A percentile compares a stretch with the other conserved stretches of the same genome.
phyloP scores from a whole-genome alignment of 2,888 invertebrate genomes.

The Orchesella flavescens region DNA sequence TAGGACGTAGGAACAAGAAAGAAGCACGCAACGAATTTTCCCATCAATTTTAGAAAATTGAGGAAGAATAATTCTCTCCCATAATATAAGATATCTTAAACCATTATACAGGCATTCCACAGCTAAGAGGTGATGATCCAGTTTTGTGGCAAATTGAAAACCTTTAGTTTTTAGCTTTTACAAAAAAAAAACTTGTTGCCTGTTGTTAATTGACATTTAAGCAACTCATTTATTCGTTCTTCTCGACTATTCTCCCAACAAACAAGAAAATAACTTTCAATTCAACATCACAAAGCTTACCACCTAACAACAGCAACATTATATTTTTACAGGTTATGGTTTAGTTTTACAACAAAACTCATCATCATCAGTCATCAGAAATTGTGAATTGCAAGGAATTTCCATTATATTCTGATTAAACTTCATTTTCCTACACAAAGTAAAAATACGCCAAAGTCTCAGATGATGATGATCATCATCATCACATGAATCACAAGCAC shows the following conservation, averaged over 20 bases:
- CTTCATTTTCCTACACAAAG: not conserved
- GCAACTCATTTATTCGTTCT: too few species aligned
- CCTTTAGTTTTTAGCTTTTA: too few species aligned
- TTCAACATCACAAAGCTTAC: too few species aligned
- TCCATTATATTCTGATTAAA: constrained; percentile 31
- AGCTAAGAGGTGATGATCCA: constrained; percentile 12
- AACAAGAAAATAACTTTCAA: too few species aligned
- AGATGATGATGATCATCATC: constrained; percentile 15
- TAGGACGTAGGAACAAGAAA: not conserved
- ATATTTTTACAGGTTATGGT: too few species aligned
- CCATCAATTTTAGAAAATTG: not conserved
- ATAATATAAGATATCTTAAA: too few species aligned
- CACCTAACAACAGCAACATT: too few species aligned
- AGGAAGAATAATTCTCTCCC: not conserved
- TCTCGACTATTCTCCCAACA: too few species aligned
- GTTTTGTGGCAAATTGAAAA: constrained; percentile 22
- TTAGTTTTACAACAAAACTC: too few species aligned
- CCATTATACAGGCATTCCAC: too few species aligned
- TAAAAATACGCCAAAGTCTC: not conserved
- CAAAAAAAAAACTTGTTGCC: not conserved
- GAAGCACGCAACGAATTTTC: not conserved
- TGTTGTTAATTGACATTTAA: constrained; percentile 39
- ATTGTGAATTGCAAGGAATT: constrained; percentile 32
- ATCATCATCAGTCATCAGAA: too few species aligned
- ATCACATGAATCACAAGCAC: not conserved